Percentiles rank a stretch among this genome's conserved stretches.
These are phyloP conservation scores for Acanthurus leucopareius DNA, from an alignment of 2,797 vertebrate species.

Conservation along the genomic window DNA sequence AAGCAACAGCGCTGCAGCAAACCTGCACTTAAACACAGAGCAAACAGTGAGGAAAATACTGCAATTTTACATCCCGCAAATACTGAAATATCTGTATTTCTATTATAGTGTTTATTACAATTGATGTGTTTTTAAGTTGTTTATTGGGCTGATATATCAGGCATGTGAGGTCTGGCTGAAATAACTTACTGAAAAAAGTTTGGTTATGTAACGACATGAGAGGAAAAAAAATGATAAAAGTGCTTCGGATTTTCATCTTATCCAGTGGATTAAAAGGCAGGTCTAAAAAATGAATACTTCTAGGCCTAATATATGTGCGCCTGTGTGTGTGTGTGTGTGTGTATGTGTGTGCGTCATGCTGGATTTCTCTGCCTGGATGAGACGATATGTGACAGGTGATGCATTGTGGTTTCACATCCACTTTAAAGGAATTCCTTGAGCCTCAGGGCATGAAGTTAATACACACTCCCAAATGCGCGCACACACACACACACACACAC, in stretches of 20 bases:
- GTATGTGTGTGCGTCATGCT: constrained; percentile 33
- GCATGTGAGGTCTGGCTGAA: background rate
- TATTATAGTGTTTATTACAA: background rate
- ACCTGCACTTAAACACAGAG: constrained; percentile 31
- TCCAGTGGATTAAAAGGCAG: constrained; percentile 25
- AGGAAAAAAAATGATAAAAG: background rate
- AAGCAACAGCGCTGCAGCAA: constrained; percentile 16
- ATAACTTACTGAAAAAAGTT: constrained; percentile 19
- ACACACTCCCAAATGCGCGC: constrained; percentile 6
- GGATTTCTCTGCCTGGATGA: constrained; percentile 59
- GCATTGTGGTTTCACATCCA: constrained; percentile 65
- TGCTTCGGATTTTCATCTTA: constrained; percentile 16
- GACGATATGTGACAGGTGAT: constrained; percentile 70
- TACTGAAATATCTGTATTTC: background rate
- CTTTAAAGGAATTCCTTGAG: constrained; percentile 62
- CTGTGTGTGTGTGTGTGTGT: constrained; percentile 12
- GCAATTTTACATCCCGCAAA: constrained; percentile 22
- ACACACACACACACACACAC: background rate
- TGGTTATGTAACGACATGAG: background rate
- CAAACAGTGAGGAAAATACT: constrained; percentile 20
- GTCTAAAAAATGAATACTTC: constrained; percentile 39
- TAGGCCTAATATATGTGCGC: constrained; percentile 1
- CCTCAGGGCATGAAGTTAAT: constrained; percentile 50
- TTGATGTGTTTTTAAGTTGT: background rate
- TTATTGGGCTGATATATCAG: background rate